phyloP scores from a whole-genome alignment of 2,888 invertebrate species.

The Druceiella hillmani region DNA sequence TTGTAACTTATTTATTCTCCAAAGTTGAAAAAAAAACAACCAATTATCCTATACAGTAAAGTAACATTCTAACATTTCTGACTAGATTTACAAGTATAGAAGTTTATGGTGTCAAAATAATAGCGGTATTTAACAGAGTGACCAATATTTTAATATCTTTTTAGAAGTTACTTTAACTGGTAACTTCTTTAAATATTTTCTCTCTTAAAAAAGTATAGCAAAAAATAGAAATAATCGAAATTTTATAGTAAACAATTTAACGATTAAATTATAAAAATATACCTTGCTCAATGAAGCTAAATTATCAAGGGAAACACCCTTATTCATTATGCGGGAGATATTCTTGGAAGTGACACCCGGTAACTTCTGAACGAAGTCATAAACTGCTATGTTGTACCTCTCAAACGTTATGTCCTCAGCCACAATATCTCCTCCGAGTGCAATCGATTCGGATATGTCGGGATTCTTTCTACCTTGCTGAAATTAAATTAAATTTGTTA shows the following conservation, averaged over 20 bases:
- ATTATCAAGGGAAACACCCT: constrained; percentile 62
- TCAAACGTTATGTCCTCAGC: constrained; percentile 50
- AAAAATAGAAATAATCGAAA: constrained; percentile 5
- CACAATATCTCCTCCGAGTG: constrained; percentile 64
- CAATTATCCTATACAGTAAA: too few species aligned
- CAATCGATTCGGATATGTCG: constrained; percentile 62
- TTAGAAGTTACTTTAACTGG: neutral
- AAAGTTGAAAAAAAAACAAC: too few species aligned
- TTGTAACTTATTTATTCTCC: too few species aligned
- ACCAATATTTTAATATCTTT: neutral
- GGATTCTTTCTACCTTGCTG: constrained; percentile 81
- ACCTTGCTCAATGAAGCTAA: constrained; percentile 56
- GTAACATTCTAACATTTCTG: too few species aligned
- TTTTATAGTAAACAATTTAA: constrained; percentile 4
- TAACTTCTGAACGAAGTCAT: constrained; percentile 79
- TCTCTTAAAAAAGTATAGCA: constrained; percentile 1
- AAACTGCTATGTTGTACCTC: constrained; percentile 65
- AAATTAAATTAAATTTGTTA: constrained; percentile 24
- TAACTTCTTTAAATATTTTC: neutral
- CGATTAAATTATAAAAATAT: constrained; percentile 15
- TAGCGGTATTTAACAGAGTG: too few species aligned
- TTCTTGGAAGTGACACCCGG: constrained; percentile 90
- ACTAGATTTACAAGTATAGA: too few species aligned
- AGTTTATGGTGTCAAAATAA: too few species aligned
- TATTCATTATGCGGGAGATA: constrained; percentile 68